Base-by-base conservation (phyloP, 1,140 invertebrate species). In the Neodiprion virginianus region DNA sequence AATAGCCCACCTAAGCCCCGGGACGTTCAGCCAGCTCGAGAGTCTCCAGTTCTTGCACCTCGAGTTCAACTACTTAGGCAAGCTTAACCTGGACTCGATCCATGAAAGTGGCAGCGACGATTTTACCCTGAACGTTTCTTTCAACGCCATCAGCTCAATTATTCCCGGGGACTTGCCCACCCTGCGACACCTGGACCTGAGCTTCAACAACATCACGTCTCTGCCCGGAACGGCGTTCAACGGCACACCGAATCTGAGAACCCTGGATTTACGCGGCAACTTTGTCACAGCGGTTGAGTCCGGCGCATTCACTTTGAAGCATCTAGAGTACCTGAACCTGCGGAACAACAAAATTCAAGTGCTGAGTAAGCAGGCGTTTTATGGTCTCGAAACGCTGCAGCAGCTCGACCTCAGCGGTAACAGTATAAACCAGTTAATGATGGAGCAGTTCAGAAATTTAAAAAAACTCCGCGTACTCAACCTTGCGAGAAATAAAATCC, bases 391-490 rank as follows among this genome's bases (percentile, higher is more conserved):
- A 66, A 92, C 91, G 61, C 84, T 97, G 9, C 95, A 96, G 84
- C 91, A 93, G 72, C 82, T 97, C 12, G 95, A 97, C 83, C 84
- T 97, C 1, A 95, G 93, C 69, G 90, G 92, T 77, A 97, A 97
- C 85, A 85, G 90, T 8, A 91, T 97, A 23, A 91, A 92, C 50
- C 93, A 94, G 79, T 86, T 97, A 73, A 93, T 95, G 21, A 92
- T 92, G n/a, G 92, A 93, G 81, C 94, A 96, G 83, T 96, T 97
- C 87, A 92, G 92, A n/a, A 94, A 94, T 85, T 87, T 96, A 70
- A 90, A 91, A 65, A 93, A 92, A 78, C 87, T 97, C 48, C 89
- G 95, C 68, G 92, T 96, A 75, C 83, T 98, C 23, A 93, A 95
- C 86, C 84, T 97, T 66, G 92, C 93, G 11, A 88, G 91, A 72